Conservation (phyloP, 2,797 vertebrate species). For the Mus caroli region DNA sequence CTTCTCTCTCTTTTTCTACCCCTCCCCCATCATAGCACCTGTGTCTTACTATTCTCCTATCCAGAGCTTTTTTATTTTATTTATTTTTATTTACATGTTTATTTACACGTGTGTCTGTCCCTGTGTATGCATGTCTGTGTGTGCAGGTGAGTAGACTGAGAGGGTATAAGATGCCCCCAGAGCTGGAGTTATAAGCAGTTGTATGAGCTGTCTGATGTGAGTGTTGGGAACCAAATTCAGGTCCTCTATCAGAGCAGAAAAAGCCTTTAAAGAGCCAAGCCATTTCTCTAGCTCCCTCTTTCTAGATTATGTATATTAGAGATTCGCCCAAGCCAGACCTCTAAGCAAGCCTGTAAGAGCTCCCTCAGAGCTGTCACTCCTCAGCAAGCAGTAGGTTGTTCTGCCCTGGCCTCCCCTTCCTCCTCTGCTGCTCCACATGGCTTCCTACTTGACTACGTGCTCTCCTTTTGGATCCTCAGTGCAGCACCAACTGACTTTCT, state of each 20-base stretch:
- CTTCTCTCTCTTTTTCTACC: too few species aligned
- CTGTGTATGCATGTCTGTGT: not conserved
- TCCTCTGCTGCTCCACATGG: not conserved
- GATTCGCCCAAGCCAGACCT: too few species aligned
- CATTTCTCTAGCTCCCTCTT: not conserved
- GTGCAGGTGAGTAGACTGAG: not conserved
- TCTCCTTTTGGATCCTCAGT: not conserved
- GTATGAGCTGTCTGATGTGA: not conserved
- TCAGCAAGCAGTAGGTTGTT: not conserved
- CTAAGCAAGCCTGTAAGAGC: not conserved
- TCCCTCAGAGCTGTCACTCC: not conserved
- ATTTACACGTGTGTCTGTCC: not conserved
- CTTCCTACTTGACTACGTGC: not conserved
- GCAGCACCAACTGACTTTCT: not conserved
- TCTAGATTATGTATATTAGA: not conserved
- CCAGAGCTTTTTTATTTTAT: not conserved
- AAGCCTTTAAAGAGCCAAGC: not conserved
- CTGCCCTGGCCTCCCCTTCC: not conserved
- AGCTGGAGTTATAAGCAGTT: not conserved
- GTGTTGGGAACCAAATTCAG: not conserved
- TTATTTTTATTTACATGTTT: not conserved
- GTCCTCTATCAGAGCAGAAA: not conserved
- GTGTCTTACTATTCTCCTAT: not conserved
- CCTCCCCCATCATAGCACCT: not conserved
- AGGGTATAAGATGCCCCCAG: not conserved